Conservation (phyloP, 2,888 invertebrate species). For the Netelia virgata region DNA sequence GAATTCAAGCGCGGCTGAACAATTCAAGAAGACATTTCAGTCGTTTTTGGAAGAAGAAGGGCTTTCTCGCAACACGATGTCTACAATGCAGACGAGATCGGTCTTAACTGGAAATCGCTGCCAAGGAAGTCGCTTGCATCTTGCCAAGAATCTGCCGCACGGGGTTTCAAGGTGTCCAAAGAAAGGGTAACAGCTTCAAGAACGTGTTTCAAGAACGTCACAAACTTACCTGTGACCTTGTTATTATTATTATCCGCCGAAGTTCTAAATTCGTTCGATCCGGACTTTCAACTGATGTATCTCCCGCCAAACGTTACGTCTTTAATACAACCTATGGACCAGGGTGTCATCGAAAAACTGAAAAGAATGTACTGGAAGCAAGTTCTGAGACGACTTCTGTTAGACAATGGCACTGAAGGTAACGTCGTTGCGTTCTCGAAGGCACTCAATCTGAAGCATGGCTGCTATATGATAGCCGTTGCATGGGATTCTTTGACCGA, state of each 20-base stretch:
- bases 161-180: constrained; percentile 59
- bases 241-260: constrained; percentile 66
- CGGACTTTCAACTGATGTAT: constrained; percentile 66
- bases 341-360: constrained; percentile 72
- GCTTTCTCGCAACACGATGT: constrained; percentile 60
- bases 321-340: constrained; percentile 76
- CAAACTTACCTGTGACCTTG: no score
- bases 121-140: constrained; percentile 65
- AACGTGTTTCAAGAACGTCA: no score
- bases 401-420: constrained; percentile 55
- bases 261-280: constrained; percentile 57
- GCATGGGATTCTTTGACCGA: no score
- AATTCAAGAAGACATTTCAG: constrained; percentile 51
- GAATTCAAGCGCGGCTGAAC: constrained; percentile 48
- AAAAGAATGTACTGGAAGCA: constrained; percentile 73
- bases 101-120: constrained; percentile 71
- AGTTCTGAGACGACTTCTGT: constrained; percentile 66
- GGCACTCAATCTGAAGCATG: constrained; percentile 69
- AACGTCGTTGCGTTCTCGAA: constrained; percentile 35
- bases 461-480: constrained; percentile 62
- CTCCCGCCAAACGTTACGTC: constrained; percentile 73
- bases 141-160: constrained; percentile 16
- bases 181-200: constrained; percentile 73
- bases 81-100: constrained; percentile 74
- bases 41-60: constrained; percentile 45